Conservation (phyloP, 2,888 invertebrate genomes). For the Chrysolina haemoptera region DNA sequence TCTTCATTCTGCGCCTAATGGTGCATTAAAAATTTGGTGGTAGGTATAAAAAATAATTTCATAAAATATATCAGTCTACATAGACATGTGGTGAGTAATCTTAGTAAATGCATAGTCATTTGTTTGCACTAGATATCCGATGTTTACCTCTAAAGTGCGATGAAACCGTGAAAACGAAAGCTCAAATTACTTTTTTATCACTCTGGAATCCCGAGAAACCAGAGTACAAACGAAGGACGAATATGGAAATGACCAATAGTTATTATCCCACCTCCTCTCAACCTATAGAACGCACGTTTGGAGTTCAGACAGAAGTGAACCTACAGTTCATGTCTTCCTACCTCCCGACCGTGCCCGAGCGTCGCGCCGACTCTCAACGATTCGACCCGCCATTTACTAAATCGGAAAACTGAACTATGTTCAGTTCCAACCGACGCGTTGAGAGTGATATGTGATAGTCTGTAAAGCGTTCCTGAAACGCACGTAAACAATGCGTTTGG, state of each 20-base stretch:
- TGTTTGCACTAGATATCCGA: not conserved
- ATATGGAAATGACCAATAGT: constrained; percentile 43
- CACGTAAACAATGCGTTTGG: constrained; percentile 59
- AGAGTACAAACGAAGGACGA: constrained; percentile 40
- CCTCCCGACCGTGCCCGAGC: constrained; percentile 44
- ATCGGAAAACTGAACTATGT: constrained; percentile 48
- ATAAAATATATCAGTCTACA: too few species aligned
- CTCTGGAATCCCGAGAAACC: constrained; percentile 26
- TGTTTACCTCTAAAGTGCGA: not conserved
- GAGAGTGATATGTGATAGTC: constrained; percentile 36
- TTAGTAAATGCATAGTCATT: not conserved
- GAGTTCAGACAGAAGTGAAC: constrained; percentile 20
- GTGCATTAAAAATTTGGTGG: too few species aligned
- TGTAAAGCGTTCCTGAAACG: constrained; percentile 33
- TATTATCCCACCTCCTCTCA: not conserved
- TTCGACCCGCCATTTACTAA: constrained; percentile 56
- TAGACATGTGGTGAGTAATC: not conserved
- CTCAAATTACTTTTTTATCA: not conserved
- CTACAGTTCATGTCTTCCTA: constrained; percentile 48
- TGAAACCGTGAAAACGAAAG: not conserved
- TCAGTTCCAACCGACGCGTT: constrained; percentile 57
- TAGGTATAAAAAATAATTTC: too few species aligned
- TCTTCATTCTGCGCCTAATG: too few species aligned
- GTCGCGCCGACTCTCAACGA: constrained; percentile 36
- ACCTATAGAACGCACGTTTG: constrained; percentile 17